Evolutionary conservation across 2,888 invertebrate genomes (phyloP).

Genomic region (Dinocampus coccinellae): DNA sequence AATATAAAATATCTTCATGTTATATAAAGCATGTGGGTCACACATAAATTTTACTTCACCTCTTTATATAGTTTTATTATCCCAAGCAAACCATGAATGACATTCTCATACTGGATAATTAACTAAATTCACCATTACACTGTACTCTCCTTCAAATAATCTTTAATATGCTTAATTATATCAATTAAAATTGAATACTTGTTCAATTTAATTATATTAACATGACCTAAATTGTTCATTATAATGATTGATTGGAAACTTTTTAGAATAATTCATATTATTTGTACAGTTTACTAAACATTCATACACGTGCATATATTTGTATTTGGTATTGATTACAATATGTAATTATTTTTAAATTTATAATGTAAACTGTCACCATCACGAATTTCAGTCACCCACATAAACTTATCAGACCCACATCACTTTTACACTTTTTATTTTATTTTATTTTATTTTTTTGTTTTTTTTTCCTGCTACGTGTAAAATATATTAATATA

Average conservation of each 20-base stretch:
- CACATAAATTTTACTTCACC: neutral
- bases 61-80: neutral
- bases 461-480: neutral
- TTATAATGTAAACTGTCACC: too few species aligned
- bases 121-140: neutral
- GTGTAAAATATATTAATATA: neutral
- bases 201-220: neutral
- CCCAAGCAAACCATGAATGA: neutral
- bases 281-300: neutral
- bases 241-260: neutral
- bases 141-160: neutral
- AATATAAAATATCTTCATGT: neutral
- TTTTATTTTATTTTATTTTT: too few species aligned
- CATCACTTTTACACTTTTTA: too few species aligned
- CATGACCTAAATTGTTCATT: neutral
- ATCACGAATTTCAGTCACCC: too few species aligned
- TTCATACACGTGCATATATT: neutral
- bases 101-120: neutral
- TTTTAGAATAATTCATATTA: neutral
- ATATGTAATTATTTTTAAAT: too few species aligned
- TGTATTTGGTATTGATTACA: too few species aligned
- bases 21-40: neutral
- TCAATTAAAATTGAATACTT: neutral
- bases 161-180: neutral
- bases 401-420: too few species aligned